A percentile compares a stretch with the other conserved stretches of the same genome.
These are phyloP conservation scores for Pongo abelii DNA, from an alignment of 2,113 vertebrate species.

Conservation along the genomic window DNA sequence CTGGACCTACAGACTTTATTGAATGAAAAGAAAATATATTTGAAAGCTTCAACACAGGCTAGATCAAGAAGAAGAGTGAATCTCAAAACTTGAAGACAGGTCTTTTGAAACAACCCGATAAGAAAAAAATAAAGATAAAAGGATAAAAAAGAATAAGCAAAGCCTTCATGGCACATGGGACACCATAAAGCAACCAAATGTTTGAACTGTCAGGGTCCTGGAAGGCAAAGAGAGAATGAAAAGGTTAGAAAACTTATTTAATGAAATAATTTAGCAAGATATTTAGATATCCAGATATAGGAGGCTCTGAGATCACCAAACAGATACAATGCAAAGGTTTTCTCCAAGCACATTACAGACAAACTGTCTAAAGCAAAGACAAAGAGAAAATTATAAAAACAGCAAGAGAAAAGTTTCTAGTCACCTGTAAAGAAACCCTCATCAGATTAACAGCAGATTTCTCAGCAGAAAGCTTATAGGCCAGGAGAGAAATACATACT, in stretches of 20 bases:
- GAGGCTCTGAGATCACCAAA: neutral
- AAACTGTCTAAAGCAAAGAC: neutral
- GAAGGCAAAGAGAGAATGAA: neutral
- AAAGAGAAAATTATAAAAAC: neutral
- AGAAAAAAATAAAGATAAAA: neutral
- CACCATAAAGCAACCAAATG: neutral
- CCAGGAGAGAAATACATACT: neutral
- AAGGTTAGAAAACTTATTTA: neutral
- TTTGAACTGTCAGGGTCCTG: neutral
- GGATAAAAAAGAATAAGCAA: neutral
- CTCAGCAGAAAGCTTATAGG: neutral
- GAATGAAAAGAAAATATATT: neutral
- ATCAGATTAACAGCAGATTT: neutral
- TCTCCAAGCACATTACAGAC: neutral
- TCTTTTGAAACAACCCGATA: neutral
- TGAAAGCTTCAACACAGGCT: neutral
- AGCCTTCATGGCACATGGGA: neutral
- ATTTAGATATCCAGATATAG: neutral
- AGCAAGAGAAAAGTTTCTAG: neutral
- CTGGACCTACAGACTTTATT: neutral
- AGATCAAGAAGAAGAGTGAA: neutral
- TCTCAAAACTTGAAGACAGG: neutral
- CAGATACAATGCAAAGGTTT: neutral
- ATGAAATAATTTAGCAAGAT: neutral
- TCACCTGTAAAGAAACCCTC: neutral